Evolutionary conservation across 2,113 vertebrate genomes (phyloP), one percentile per base, ranked within the genome.

Genomic region (Tachysurus fulvidraco): DNA sequence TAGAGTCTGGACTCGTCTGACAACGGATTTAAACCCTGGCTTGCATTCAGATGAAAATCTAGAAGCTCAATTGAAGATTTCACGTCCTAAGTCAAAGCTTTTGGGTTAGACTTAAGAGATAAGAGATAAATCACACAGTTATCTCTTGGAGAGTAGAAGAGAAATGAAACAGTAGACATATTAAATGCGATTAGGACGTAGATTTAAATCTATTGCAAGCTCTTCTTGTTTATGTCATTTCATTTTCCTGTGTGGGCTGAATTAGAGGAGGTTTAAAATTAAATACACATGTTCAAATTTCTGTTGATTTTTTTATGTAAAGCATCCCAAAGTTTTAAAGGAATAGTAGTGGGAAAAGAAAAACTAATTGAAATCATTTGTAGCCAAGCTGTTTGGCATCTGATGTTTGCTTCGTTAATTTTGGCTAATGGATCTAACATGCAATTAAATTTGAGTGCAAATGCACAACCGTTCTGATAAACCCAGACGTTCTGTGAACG

Each of bases 31-130:
- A 52, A 76, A 10, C 73, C 23, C 19, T 46, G 41, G 71, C 71
- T 74, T 74, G 21, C 21, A 65, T 82, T 55, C 46, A n/a, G 87
- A 85, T 81, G 44, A 25, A 82, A 84, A 85, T 82, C 79, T 62
- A 81, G 11, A 76, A 65, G 77, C 30, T 60, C 46, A 46, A 25
- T 30, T 54, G 36, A 83, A 44, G 16, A 67, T 82, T 67, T 57
- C 50, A 60, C 16, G 73, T 52, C 54, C 78, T 60, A 85, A 57
- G 57, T 41, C 25, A 78, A 85, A 81, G 67, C 64, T 64, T 81
- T 64, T 28, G 2, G 7, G 28, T 30, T 21, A 19, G 46, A 74
- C 46, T 50, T 50, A 50, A 50, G 46, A 64, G 54, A 81, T 30
- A 71, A 69, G 79, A 71, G 44, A 54, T 81, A 55, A 55, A 83